These are phyloP conservation scores for Scolopax bukidnonensis DNA, from an alignment of 2,797 vertebrate species.

Conservation along the genomic window DNA sequence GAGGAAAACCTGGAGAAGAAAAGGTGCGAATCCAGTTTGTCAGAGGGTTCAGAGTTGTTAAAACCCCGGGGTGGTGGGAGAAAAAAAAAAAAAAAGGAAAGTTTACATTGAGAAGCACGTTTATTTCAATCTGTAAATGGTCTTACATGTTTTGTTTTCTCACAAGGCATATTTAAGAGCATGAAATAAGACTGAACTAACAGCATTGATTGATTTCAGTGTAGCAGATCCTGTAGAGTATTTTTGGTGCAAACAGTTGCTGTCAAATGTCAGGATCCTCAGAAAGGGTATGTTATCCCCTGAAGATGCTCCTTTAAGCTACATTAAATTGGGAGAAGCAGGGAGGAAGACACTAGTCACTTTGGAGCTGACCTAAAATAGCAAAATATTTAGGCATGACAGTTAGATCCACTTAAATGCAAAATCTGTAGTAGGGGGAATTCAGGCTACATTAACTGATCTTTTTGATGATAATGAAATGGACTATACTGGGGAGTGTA, in stretches of 20 bases:
- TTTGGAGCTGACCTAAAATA: not conserved
- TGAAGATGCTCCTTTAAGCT: not conserved
- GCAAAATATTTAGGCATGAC: not conserved
- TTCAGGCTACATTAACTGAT: not conserved
- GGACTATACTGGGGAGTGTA: not conserved
- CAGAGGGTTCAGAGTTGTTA: not conserved
- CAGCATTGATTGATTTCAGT: not conserved
- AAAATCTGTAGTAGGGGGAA: not conserved
- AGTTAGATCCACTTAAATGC: not conserved
- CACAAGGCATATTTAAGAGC: not conserved
- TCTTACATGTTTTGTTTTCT: not conserved
- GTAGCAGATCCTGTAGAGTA: not conserved
- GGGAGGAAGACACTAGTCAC: not conserved
- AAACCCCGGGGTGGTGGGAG: accelerated
- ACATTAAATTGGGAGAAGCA: not conserved
- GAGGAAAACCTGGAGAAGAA: not conserved
- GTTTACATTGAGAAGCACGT: not conserved
- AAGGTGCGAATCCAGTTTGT: not conserved
- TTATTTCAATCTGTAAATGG: not conserved
- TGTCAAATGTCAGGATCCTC: not conserved
- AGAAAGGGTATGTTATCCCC: not conserved
- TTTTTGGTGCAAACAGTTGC: not conserved
- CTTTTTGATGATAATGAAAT: not conserved
- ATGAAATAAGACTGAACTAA: not conserved
- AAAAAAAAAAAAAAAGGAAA: not conserved